A percentile compares a stretch with the other conserved stretches of the same genome.
Conservation (phyloP, 2,113 vertebrate species). For the Xenus cinereus region DNA sequence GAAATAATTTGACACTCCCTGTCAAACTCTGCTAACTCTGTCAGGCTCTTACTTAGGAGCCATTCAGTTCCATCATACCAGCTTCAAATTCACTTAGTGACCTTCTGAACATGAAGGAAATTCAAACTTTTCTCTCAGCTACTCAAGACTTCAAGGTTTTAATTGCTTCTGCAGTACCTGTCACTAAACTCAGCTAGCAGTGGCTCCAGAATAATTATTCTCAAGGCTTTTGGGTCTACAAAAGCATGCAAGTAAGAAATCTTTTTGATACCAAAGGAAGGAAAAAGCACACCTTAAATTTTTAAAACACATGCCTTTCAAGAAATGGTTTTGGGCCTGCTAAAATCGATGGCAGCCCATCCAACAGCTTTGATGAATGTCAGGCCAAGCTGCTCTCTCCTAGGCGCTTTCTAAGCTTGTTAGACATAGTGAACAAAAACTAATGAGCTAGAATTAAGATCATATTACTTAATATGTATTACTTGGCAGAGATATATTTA, state of each 20-base stretch:
- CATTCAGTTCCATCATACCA: not conserved
- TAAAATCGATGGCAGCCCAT: not conserved
- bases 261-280: not conserved
- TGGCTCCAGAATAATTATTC: not conserved
- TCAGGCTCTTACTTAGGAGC: not conserved
- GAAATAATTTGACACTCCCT: not conserved
- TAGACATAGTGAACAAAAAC: not conserved
- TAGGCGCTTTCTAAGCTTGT: not conserved
- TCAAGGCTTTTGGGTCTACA: not conserved
- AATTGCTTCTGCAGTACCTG: not conserved
- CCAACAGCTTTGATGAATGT: not conserved
- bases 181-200: not conserved
- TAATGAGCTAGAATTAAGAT: slow-evolving; percentile 15
- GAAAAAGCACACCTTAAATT: not conserved
- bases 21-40: not conserved
- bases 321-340: not conserved
- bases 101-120: not conserved
- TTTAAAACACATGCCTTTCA: not conserved
- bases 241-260: not conserved
- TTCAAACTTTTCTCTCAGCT: not conserved
- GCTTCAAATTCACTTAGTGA: slow-evolving; percentile 10
- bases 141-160: not conserved
- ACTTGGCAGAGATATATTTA: not conserved
- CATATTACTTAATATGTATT: not conserved
- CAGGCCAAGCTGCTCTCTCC: not conserved